A percentile compares a stretch with the other conserved stretches of the same genome.
phyloP scores from a whole-genome alignment of 2,113 vertebrate species.

The Ranitomeya imitator region DNA sequence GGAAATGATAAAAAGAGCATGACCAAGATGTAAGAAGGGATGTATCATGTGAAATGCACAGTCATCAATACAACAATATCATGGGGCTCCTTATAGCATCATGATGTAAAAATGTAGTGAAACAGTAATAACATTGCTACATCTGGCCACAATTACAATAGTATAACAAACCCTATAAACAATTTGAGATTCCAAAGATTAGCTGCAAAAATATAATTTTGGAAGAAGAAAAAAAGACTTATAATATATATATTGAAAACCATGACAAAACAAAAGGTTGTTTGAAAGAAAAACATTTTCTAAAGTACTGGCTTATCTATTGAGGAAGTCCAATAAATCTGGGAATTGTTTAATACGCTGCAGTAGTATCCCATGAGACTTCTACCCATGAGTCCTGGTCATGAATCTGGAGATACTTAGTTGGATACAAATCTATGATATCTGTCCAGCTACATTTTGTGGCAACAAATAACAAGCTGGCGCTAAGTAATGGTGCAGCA shows the following conservation, averaged over 20 bases:
- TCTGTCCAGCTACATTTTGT: constrained; percentile 46
- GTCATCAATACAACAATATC: neutral
- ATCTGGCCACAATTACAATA: constrained; percentile 47
- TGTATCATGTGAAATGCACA: neutral
- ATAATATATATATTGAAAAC: constrained; percentile 50
- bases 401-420: constrained; percentile 31
- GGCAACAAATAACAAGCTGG: constrained; percentile 39
- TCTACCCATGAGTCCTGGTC: neutral
- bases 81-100: neutral
- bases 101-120: constrained; percentile 9
- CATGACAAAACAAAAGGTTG: constrained; percentile 37
- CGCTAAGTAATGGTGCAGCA: constrained; percentile 11
- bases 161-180: constrained; percentile 13
- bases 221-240: constrained; percentile 36
- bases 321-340: constrained; percentile 52
- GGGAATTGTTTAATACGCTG: constrained; percentile 42
- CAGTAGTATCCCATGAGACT: constrained; percentile 39
- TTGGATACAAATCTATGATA: constrained; percentile 32
- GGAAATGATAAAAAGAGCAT: neutral
- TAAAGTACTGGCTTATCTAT: constrained; percentile 40
- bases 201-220: constrained; percentile 49
- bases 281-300: constrained; percentile 45
- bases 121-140: constrained; percentile 19
- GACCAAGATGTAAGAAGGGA: neutral
- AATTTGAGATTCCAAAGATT: constrained; percentile 44